phyloP scores from a whole-genome alignment of 1,140 invertebrate species.

The Drosophila chauvacae region DNA sequence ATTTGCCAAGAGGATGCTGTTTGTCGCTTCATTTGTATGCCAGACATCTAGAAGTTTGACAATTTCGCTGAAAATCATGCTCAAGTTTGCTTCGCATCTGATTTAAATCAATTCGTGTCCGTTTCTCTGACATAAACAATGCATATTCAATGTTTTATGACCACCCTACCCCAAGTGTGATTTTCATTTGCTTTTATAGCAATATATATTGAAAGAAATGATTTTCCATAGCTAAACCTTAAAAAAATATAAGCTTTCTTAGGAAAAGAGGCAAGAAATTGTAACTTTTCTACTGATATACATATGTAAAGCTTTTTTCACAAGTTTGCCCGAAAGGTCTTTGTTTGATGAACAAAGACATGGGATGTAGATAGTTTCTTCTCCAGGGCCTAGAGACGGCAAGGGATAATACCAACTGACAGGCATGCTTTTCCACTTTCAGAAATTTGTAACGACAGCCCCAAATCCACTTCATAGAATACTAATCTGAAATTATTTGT shows the following conservation, averaged over 20 bases:
- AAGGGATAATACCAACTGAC: constrained; percentile 13
- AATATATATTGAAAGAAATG: not conserved
- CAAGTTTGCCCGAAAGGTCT: constrained; percentile 1
- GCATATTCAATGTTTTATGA: constrained; percentile 23
- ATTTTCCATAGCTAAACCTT: not conserved
- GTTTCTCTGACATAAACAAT: not conserved
- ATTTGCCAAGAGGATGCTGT: constrained; percentile 29
- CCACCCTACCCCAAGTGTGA: not conserved
- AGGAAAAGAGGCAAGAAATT: not conserved
- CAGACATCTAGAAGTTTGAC: constrained; percentile 35
- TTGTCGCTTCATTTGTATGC: constrained; percentile 55
- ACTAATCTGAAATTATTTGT: constrained; percentile 12
- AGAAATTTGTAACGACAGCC: constrained; percentile 5
- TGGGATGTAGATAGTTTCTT: not conserved
- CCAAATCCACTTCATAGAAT: constrained; percentile 3
- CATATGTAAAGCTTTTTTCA: not conserved
- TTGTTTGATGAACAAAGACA: constrained; percentile 13
- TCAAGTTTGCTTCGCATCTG: constrained; percentile 28
- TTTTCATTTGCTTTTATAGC: not conserved
- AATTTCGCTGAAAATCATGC: constrained; percentile 34
- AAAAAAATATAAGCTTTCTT: not conserved
- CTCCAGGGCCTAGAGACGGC: not conserved
- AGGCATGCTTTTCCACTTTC: constrained; percentile 5
- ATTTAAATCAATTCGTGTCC: constrained; percentile 42
- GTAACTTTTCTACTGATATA: not conserved